Evolutionary conservation across 2,797 vertebrate genomes (phyloP).

Genomic region (Megalops cyprinoides): DNA sequence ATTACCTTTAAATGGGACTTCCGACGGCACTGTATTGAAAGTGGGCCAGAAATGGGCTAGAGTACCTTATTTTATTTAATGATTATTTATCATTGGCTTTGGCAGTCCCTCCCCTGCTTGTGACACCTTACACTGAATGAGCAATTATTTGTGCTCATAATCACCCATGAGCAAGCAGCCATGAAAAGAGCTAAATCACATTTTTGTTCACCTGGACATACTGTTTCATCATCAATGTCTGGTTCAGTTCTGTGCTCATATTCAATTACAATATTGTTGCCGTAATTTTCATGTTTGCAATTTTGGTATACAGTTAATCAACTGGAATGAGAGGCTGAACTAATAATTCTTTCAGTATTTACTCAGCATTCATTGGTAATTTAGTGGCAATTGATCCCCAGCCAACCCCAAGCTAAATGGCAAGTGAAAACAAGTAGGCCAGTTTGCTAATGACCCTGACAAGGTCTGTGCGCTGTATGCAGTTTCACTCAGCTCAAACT

Average conservation of each 20-base stretch:
- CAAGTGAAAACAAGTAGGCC: constrained; percentile 76
- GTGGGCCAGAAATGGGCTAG: too few species aligned
- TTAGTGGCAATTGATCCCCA: constrained; percentile 81
- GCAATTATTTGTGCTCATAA: not conserved
- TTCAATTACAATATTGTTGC: constrained; percentile 72
- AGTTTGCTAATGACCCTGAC: constrained; percentile 56
- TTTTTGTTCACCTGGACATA: too few species aligned
- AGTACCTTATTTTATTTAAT: not conserved
- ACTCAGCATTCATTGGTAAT: constrained; percentile 76
- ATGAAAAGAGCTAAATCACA: too few species aligned
- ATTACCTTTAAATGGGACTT: too few species aligned
- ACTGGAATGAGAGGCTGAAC: constrained; percentile 74
- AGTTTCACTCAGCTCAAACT: constrained; percentile 61
- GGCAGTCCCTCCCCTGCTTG: not conserved
- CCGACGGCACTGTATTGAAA: too few species aligned
- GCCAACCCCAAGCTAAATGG: too few species aligned
- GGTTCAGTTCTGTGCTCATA: too few species aligned
- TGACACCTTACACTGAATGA: not conserved
- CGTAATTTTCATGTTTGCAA: constrained; percentile 64
- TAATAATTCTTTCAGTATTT: constrained; percentile 78
- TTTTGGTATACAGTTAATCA: constrained; percentile 75
- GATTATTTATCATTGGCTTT: not conserved
- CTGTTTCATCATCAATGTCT: too few species aligned
- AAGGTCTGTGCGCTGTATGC: constrained; percentile 53
- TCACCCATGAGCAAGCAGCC: not conserved